Percentiles rank a stretch among this genome's conserved stretches.
These are phyloP conservation scores for Haliclona indistincta DNA, from an alignment of 37 sponge, comb jelly and placozoan species.

Conservation along the genomic window DNA sequence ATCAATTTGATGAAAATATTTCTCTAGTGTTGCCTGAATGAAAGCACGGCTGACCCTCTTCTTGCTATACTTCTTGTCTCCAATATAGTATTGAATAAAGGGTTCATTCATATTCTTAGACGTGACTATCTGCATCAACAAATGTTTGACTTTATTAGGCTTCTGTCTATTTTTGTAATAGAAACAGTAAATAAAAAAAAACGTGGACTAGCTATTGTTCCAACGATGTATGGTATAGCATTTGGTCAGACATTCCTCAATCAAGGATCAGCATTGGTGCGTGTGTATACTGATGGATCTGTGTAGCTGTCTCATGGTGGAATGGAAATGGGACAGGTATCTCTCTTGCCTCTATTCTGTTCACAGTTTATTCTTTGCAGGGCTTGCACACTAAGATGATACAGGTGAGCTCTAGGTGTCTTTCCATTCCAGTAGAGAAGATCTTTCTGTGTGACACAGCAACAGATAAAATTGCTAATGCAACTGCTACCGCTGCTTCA, in stretches of 20 bases:
- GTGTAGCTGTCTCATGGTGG: slow-evolving; percentile 87
- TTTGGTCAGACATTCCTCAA: slow-evolving; percentile 59
- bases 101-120: too few species aligned
- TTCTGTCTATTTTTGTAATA: too few species aligned
- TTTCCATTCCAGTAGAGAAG: slow-evolving; percentile 52
- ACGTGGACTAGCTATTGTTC: slow-evolving; percentile 75
- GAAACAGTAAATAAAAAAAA: too few species aligned
- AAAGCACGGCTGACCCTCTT: too few species aligned
- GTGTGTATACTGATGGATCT: slow-evolving; percentile 80
- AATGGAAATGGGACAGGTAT: slow-evolving; percentile 87
- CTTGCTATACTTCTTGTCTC: too few species aligned
- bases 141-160: too few species aligned
- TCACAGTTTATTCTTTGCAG: background rate
- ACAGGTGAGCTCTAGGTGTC: slow-evolving; percentile 76
- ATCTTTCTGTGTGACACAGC: slow-evolving; percentile 74
- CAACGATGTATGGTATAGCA: slow-evolving; percentile 76
- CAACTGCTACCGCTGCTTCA: slow-evolving; percentile 82
- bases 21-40: too few species aligned
- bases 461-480: slow-evolving; percentile 74
- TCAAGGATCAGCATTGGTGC: slow-evolving; percentile 79
- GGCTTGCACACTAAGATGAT: slow-evolving; percentile 92
- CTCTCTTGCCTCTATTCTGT: too few species aligned
- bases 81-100: too few species aligned
- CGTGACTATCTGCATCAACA: too few species aligned
- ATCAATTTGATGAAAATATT: too few species aligned